These are phyloP conservation scores for Perognathus longimembris DNA, from an alignment of 2,113 vertebrate species.

Conservation along the genomic window DNA sequence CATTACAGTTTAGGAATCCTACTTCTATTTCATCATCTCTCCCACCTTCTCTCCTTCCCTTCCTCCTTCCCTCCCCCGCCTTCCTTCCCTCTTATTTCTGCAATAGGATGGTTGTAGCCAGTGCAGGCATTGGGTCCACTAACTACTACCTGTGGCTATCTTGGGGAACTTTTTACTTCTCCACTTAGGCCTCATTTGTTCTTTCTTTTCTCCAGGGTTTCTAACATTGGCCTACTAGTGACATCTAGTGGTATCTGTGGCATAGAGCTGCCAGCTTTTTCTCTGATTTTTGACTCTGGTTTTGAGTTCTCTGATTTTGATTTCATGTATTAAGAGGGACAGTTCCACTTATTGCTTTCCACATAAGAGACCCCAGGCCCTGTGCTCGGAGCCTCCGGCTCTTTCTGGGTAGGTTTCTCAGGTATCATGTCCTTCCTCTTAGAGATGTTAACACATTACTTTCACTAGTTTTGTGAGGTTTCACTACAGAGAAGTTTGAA, in stretches of 20 bases:
- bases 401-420: background rate
- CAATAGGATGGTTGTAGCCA: background rate
- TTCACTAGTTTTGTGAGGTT: background rate
- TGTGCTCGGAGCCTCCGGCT: background rate
- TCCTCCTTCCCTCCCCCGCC: too few species aligned
- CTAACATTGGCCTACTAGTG: slow-evolving; percentile 51
- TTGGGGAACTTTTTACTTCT: background rate
- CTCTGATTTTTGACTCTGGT: background rate
- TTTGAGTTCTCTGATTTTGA: background rate
- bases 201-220: background rate
- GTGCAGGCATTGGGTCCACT: background rate
- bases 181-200: background rate
- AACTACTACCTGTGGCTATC: background rate
- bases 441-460: background rate
- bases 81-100: too few species aligned
- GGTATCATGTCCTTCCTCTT: background rate
- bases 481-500: background rate
- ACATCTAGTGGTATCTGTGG: slow-evolving; percentile 65
- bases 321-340: background rate
- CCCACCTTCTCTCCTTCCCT: too few species aligned
- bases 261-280: background rate
- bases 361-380: background rate
- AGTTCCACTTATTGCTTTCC: background rate
- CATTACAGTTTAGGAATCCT: background rate
- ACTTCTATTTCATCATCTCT: too few species aligned